Evolutionary conservation across 2,113 vertebrate species (phyloP), one percentile per base, ranked within the genome.

Genomic region (Sula dactylatra): DNA sequence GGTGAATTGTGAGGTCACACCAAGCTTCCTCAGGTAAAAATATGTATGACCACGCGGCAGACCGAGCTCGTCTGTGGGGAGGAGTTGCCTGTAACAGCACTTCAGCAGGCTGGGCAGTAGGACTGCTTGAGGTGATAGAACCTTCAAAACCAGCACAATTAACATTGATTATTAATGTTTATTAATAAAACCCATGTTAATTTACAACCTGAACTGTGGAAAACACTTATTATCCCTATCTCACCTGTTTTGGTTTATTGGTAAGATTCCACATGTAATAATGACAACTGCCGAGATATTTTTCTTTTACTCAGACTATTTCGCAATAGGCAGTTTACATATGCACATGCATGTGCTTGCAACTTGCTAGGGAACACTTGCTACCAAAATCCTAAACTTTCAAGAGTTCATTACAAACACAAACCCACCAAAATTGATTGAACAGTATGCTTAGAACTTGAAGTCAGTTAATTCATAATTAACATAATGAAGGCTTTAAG

Each of bases 11-110:
- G 66, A 99, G 99, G 96, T 99, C 99, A 22, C 99, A 99, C 99
- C 99, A 99, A n/a, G 99, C 99, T 96, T 99, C 99, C 95, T 99
- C 99, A 0, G 99, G 99, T 59, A 99, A 93, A 96, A 99, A 99
- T 94, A 99, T 99, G 80, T 99, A 99, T 1, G 99, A 99, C 99
- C 99, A 99, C 0, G 99, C 99, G 2, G 99, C 99, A 34, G 99
- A 99, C 5, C 99, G 99, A 14, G 99, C 99, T 36, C 99, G 98
- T 20, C 99, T 98, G 77, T 99, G 99, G 4, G 99, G 99, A 3
- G 99, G 99, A 2, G 99, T 99, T 50, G 99, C 99, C 96, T 99
- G 99, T 26, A 99, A 95, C 38, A 99, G 98, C 44, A 99, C 99
- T 96, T 99, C 99, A 24, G 99, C 99, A 34, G 99, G 99, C 62